A percentile compares a stretch with the other conserved stretches of the same genome.
These are phyloP conservation scores for Drosophila picticornis DNA, from an alignment of 2,888 invertebrate species.

Conservation along the genomic window DNA sequence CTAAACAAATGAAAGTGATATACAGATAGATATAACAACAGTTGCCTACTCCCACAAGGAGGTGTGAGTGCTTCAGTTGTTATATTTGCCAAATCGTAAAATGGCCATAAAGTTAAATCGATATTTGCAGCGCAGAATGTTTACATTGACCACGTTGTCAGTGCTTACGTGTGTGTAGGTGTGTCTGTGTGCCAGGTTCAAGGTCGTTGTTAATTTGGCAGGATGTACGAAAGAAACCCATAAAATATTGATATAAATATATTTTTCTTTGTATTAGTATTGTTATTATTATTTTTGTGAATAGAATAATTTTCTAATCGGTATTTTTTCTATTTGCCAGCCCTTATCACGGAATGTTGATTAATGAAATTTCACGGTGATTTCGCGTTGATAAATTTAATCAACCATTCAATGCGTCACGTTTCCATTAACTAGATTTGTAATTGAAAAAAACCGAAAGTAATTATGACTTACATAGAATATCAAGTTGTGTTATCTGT, in stretches of 20 bases:
- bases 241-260: not conserved
- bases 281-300: not conserved
- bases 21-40: not conserved
- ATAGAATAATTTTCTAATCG: constrained; percentile 9
- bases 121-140: constrained; percentile 29
- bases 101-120: constrained; percentile 20
- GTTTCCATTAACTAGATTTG: not conserved
- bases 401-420: constrained; percentile 4
- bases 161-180: not conserved
- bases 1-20: not conserved
- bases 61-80: constrained; percentile 4
- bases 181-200: constrained; percentile 15
- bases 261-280: not conserved
- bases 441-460: not conserved
- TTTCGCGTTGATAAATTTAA: constrained; percentile 7
- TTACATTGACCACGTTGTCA: not conserved
- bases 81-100: constrained; percentile 9
- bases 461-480: not conserved
- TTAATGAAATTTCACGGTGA: constrained; percentile 31
- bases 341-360: not conserved
- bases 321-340: not conserved
- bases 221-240: not conserved
- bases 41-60: constrained; percentile 1
- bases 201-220: constrained; percentile 18
- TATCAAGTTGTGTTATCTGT: not conserved